Conservation (phyloP, 1,140 invertebrate species). For the Drosophila athabasca region DNA sequence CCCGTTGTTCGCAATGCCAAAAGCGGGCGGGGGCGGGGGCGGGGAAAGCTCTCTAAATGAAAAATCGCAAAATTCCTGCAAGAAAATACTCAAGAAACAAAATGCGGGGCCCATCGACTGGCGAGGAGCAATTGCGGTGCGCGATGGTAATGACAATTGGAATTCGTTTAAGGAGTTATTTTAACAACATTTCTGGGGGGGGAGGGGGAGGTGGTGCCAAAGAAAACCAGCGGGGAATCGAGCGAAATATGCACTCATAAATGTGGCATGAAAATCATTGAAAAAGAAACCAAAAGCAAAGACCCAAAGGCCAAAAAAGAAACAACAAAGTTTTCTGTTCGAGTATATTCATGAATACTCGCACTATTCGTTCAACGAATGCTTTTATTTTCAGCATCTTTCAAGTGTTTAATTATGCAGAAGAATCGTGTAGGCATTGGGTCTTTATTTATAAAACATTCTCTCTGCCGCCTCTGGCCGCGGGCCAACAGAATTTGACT, state of each 20-base stretch:
- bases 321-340: too few species aligned
- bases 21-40: not conserved
- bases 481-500: conserved; percentile 65
- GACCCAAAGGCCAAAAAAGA: too few species aligned
- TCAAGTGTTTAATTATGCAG: too few species aligned
- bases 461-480: conserved; percentile 27
- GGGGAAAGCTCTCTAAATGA: conserved; percentile 59
- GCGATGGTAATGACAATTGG: conserved; percentile 66
- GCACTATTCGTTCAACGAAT: too few species aligned
- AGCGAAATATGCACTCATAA: too few species aligned
- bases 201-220: too few species aligned
- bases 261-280: too few species aligned
- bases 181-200: not conserved
- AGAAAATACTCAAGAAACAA: conserved; percentile 22
- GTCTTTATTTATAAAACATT: conserved; percentile 31
- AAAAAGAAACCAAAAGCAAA: too few species aligned
- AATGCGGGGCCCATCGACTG: conserved; percentile 20
- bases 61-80: conserved; percentile 65
- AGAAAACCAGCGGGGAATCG: too few species aligned
- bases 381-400: too few species aligned
- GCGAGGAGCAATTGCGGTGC: conserved; percentile 33
- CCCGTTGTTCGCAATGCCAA: conserved; percentile 38
- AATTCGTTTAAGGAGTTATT: conserved; percentile 46
- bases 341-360: too few species aligned
- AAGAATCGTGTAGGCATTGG: too few species aligned